These are phyloP conservation scores for Chrysolina americana DNA, from an alignment of 2,888 invertebrate genomes.

Conservation along the genomic window DNA sequence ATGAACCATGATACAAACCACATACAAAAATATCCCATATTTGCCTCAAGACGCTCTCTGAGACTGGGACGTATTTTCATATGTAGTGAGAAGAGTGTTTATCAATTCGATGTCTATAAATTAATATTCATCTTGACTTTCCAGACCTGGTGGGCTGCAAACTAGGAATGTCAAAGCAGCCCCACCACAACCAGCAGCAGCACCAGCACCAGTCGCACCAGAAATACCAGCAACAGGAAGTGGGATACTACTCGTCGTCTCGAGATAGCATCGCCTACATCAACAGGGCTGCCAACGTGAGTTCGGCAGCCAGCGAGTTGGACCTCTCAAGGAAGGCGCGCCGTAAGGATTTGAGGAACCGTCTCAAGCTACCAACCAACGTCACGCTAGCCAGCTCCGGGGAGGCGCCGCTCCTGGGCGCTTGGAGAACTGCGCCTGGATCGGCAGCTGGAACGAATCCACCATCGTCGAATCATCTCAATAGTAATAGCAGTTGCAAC, in stretches of 20 bases:
- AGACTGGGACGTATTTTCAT: no score
- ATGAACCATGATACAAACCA: no score
- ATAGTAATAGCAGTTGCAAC: slow-evolving; percentile 76
- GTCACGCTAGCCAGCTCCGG: slow-evolving; percentile 79
- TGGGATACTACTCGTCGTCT: slow-evolving; percentile 80
- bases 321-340: slow-evolving; percentile 81
- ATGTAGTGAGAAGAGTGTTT: not conserved
- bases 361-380: slow-evolving; percentile 76
- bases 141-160: slow-evolving; percentile 86
- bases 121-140: slow-evolving; percentile 42
- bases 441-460: slow-evolving; percentile 73
- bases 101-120: not conserved
- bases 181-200: slow-evolving; percentile 67
- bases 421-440: slow-evolving; percentile 74
- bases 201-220: slow-evolving; percentile 55
- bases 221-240: slow-evolving; percentile 71
- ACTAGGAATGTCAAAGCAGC: slow-evolving; percentile 76
- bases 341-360: slow-evolving; percentile 75
- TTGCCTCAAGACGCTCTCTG: no score
- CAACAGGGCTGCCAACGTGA: slow-evolving; percentile 74
- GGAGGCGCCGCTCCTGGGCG: slow-evolving; percentile 81
- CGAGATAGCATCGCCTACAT: slow-evolving; percentile 81
- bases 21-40: no score
- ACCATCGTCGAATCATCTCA: slow-evolving; percentile 75
- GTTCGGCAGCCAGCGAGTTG: slow-evolving; percentile 81